phyloP scores from a whole-genome alignment of 2,797 vertebrate species.

The Pantherophis vulpinus region DNA sequence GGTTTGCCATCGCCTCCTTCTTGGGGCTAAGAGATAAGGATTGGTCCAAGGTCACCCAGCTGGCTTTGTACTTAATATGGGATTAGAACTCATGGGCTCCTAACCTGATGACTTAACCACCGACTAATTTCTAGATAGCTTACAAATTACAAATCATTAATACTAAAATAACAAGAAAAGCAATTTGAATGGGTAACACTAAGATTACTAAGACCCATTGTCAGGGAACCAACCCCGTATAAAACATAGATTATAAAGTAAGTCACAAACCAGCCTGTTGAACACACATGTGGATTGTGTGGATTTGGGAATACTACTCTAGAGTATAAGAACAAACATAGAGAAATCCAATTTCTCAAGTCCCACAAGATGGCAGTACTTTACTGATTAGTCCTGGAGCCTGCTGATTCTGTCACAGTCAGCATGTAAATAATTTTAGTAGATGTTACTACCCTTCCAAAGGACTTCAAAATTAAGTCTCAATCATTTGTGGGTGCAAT shows the following conservation, averaged over 20 bases:
- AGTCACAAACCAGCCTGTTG: neutral
- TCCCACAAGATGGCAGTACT: neutral
- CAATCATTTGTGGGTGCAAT: neutral
- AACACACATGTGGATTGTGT: neutral
- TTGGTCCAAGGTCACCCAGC: neutral
- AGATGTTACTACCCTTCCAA: neutral
- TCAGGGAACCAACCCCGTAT: neutral
- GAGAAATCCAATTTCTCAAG: neutral
- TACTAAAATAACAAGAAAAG: neutral
- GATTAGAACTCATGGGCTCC: neutral
- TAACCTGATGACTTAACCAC: neutral
- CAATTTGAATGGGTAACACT: neutral
- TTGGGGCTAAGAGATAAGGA: neutral
- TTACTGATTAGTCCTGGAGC: neutral
- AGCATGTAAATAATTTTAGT: neutral
- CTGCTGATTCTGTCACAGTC: neutral
- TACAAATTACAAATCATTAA: neutral
- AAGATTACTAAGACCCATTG: neutral
- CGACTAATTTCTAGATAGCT: neutral
- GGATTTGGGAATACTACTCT: neutral
- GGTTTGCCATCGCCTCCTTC: neutral
- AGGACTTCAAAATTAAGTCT: conserved; percentile 12
- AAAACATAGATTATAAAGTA: neutral
- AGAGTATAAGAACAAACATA: neutral
- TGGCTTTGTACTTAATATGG: neutral